These are phyloP conservation scores for Cladopsammia gracilis DNA, from an alignment of 64 coral and sea anemone genomes.

Conservation along the genomic window DNA sequence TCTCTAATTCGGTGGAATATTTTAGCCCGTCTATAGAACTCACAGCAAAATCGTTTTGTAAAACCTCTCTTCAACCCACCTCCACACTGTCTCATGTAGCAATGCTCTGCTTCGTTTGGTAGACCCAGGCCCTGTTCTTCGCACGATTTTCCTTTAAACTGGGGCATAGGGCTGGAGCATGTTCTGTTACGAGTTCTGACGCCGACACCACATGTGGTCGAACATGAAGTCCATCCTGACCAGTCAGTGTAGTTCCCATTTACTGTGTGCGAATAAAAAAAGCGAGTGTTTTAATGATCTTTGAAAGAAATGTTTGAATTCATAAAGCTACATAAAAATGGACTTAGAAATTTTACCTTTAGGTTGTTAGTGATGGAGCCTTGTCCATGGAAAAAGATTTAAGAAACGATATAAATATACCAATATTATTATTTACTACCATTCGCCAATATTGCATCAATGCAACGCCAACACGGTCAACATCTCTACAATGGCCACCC, in stretches of 20 bases:
- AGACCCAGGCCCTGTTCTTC: constrained; percentile 89
- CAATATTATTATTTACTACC: neutral
- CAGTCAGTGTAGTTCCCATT: constrained; percentile 83
- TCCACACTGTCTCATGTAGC: constrained; percentile 81
- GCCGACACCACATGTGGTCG: constrained; percentile 88
- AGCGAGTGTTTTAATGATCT: too few species aligned
- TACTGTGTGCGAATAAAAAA: constrained; percentile 6
- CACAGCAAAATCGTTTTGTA: too few species aligned
- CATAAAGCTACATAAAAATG: too few species aligned
- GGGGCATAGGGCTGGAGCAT: constrained; percentile 71
- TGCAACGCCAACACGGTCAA: neutral
- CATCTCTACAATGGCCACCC: too few species aligned
- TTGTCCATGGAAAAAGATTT: neutral
- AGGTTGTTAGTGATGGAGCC: too few species aligned
- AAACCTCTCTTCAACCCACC: constrained; percentile 20
- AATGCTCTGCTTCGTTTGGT: constrained; percentile 70
- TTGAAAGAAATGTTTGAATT: too few species aligned
- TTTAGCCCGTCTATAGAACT: too few species aligned
- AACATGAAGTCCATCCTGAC: constrained; percentile 82
- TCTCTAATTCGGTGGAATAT: too few species aligned
- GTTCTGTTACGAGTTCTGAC: constrained; percentile 82
- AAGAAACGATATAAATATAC: neutral
- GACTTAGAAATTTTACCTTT: too few species aligned
- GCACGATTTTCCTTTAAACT: constrained; percentile 86
- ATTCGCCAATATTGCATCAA: neutral